A percentile compares a stretch with the other conserved stretches of the same genome.
These are phyloP conservation scores for Malachius bipustulatus DNA, from an alignment of 2,888 invertebrate species.

Conservation along the genomic window DNA sequence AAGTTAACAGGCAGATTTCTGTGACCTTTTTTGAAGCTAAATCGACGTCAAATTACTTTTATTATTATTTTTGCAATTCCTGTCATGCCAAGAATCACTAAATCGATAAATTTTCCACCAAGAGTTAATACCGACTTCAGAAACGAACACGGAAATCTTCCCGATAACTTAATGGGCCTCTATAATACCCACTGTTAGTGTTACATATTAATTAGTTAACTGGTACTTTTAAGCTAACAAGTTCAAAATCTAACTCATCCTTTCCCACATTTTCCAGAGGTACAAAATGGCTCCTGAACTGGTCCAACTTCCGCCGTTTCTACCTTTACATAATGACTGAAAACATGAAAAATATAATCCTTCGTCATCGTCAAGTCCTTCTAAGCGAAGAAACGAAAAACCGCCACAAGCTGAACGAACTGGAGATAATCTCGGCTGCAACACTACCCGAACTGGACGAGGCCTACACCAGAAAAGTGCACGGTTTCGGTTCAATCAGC, in stretches of 20 bases:
- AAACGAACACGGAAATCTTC: too few relatives aligned
- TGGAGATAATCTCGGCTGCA: conserved; percentile 73
- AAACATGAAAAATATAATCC: conserved; percentile 76
- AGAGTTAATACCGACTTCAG: too few relatives aligned
- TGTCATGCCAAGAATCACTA: too few relatives aligned
- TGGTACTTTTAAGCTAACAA: too few relatives aligned
- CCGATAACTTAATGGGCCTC: too few relatives aligned
- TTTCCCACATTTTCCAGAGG: conserved; percentile 50
- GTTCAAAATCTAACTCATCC: background rate
- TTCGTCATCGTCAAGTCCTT: conserved; percentile 67
- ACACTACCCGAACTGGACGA: conserved; percentile 83
- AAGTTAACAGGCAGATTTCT: too few relatives aligned
- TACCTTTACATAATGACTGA: conserved; percentile 91
- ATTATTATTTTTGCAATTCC: too few relatives aligned
- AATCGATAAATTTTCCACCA: too few relatives aligned
- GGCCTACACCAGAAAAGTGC: conserved; percentile 70
- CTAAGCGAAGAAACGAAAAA: conserved; percentile 62
- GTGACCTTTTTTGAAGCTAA: too few relatives aligned
- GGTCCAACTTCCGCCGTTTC: conserved; percentile 81
- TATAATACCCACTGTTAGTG: too few relatives aligned
- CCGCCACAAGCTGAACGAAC: conserved; percentile 59
- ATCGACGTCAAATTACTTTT: too few relatives aligned
- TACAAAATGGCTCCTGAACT: conserved; percentile 68
- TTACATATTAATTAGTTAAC: too few relatives aligned
- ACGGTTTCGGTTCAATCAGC: conserved; percentile 63